A percentile compares a stretch with the other conserved stretches of the same genome.
These are phyloP conservation scores for Menura novaehollandiae DNA, from an alignment of 2,113 vertebrate genomes.

Conservation along the genomic window DNA sequence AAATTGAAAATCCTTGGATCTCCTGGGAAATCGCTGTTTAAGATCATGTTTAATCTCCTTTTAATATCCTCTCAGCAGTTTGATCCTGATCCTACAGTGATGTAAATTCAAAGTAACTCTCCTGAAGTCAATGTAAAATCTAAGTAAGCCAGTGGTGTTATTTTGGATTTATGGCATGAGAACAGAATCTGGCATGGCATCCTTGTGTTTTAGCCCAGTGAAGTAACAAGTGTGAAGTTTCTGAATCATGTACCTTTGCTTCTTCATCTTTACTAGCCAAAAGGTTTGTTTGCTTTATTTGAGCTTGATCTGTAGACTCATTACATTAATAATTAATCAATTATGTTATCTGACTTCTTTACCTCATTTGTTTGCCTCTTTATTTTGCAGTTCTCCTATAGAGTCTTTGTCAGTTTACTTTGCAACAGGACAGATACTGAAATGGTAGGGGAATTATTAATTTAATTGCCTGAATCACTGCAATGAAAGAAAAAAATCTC, in stretches of 20 bases:
- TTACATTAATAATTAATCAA: background rate
- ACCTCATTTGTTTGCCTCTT: background rate
- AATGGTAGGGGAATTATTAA: background rate
- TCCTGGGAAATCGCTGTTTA: slow-evolving; percentile 67
- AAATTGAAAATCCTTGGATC: slow-evolving; percentile 74
- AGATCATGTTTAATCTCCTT: slow-evolving; percentile 73
- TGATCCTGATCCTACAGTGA: slow-evolving; percentile 48
- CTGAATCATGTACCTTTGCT: background rate
- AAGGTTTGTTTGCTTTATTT: background rate
- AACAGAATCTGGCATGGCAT: background rate
- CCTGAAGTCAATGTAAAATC: slow-evolving; percentile 10
- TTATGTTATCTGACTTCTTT: background rate
- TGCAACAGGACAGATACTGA: background rate
- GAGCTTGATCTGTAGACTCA: background rate
- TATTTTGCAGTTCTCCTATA: background rate
- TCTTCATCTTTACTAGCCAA: background rate
- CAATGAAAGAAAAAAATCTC: background rate
- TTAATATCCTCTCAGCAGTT: slow-evolving; percentile 51
- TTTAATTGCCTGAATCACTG: background rate
- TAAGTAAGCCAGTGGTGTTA: slow-evolving; percentile 19
- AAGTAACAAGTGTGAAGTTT: background rate
- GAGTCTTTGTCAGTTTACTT: background rate
- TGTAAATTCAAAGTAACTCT: slow-evolving; percentile 51
- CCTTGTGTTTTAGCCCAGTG: slow-evolving; percentile 16
- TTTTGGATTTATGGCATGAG: background rate